Percentiles rank a stretch among this genome's conserved stretches.
phyloP scores from a whole-genome alignment of 2,888 invertebrate species.

The Heteropelma amictum region DNA sequence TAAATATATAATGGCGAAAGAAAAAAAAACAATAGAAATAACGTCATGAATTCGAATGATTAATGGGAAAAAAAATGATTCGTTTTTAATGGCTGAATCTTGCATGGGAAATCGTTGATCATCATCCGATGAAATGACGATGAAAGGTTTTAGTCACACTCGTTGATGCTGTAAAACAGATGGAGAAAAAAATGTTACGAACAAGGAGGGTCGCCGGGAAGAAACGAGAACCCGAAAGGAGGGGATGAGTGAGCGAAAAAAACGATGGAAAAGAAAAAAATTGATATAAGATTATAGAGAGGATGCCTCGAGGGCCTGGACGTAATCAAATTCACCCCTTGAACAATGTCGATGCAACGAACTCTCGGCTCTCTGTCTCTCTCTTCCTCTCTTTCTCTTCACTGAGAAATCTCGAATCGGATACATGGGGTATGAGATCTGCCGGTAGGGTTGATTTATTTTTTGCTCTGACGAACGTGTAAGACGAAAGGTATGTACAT shows the following conservation, averaged over 20 bases:
- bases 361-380: constrained; percentile 60
- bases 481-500: constrained; percentile 21
- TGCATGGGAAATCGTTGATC: not conserved
- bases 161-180: not conserved
- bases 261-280: constrained; percentile 30
- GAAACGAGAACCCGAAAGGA: constrained; percentile 5
- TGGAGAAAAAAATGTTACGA: constrained; percentile 2
- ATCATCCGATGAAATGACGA: too few relatives aligned
- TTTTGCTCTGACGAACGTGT: constrained; percentile 35
- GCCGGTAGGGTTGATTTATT: constrained; percentile 44
- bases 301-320: constrained; percentile 60
- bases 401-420: constrained; percentile 34
- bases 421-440: constrained; percentile 16
- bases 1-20: too few relatives aligned
- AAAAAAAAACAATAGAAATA: too few relatives aligned
- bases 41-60: too few relatives aligned
- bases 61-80: too few relatives aligned
- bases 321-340: constrained; percentile 75
- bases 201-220: not conserved
- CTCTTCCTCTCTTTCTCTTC: not conserved
- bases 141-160: not conserved
- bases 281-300: constrained; percentile 45
- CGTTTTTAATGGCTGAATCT: not conserved
- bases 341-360: constrained; percentile 61
- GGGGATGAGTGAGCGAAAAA: not conserved